These are phyloP conservation scores for Tachina grossa DNA, from an alignment of 2,888 invertebrate species.

Conservation along the genomic window DNA sequence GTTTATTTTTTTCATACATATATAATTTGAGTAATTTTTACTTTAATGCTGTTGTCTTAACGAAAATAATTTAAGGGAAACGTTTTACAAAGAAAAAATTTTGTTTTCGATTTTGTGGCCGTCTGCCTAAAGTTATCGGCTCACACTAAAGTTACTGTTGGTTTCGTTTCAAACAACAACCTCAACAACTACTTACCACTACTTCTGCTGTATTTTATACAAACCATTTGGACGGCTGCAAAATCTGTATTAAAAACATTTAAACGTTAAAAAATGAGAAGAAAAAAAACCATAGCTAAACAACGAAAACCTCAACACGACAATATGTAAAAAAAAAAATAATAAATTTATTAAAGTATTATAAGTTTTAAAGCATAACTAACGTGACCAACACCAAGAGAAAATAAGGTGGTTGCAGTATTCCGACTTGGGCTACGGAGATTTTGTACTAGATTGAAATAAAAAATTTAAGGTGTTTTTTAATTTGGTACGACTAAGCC, in stretches of 20 bases:
- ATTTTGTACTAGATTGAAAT: no score
- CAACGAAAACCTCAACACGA: slow-evolving; percentile 49
- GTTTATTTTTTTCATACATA: neutral
- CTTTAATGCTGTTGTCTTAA: slow-evolving; percentile 10
- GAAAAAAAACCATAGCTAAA: neutral
- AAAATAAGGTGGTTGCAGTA: neutral
- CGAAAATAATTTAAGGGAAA: slow-evolving; percentile 20
- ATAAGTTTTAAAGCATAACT: neutral
- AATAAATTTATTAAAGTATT: slow-evolving; percentile 42
- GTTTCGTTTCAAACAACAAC: slow-evolving; percentile 74
- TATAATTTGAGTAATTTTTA: slow-evolving; percentile 1
- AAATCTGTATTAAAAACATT: slow-evolving; percentile 43
- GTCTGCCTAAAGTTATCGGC: slow-evolving; percentile 83
- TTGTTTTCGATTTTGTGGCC: slow-evolving; percentile 80
- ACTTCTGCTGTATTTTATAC: slow-evolving; percentile 27
- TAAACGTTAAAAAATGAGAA: slow-evolving; percentile 42
- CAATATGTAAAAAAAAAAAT: slow-evolving; percentile 32
- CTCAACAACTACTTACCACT: slow-evolving; percentile 57
- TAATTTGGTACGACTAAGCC: no score
- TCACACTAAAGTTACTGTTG: slow-evolving; percentile 83
- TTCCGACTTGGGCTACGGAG: no score
- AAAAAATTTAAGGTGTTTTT: no score
- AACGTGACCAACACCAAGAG: slow-evolving; percentile 45
- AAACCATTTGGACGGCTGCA: slow-evolving; percentile 50
- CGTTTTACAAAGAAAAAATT: slow-evolving; percentile 29